These are phyloP conservation scores for Scaeva pyrastri DNA, from an alignment of 2,888 invertebrate genomes.

Conservation along the genomic window DNA sequence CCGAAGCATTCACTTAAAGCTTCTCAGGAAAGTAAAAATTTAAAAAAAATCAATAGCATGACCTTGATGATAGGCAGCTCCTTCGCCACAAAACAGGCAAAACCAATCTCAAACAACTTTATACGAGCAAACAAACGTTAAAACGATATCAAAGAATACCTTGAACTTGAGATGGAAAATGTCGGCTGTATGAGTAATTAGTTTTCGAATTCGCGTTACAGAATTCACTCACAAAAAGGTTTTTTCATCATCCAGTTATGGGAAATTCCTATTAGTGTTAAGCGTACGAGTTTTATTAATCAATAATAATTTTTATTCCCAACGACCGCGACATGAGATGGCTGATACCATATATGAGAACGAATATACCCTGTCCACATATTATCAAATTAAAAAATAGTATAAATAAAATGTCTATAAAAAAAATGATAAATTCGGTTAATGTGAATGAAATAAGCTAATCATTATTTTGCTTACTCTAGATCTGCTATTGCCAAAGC, in stretches of 20 bases:
- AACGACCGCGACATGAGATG: background rate
- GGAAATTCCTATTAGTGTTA: slow-evolving; percentile 65
- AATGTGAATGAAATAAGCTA: background rate
- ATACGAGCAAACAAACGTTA: slow-evolving; percentile 33
- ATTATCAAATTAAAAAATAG: background rate
- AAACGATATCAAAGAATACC: slow-evolving; percentile 1
- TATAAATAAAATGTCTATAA: background rate
- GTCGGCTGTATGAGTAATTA: slow-evolving; percentile 42
- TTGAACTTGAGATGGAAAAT: slow-evolving; percentile 63
- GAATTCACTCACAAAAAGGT: slow-evolving; percentile 15
- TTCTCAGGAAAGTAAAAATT: slow-evolving; percentile 40
- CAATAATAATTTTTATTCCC: slow-evolving; percentile 28
- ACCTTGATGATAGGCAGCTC: slow-evolving; percentile 59
- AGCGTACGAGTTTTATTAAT: background rate
- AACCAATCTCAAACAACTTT: slow-evolving; percentile 32
- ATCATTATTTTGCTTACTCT: slow-evolving; percentile 80
- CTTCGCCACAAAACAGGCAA: slow-evolving; percentile 14
- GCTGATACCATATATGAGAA: slow-evolving; percentile 27
- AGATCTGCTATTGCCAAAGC: slow-evolving; percentile 81
- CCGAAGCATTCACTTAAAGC: slow-evolving; percentile 40
- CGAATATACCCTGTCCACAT: too few species aligned
- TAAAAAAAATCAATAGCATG: slow-evolving; percentile 54
- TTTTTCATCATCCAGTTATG: background rate
- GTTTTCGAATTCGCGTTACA: slow-evolving; percentile 32
- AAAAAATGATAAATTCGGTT: background rate